Percentiles rank a stretch among this genome's conserved stretches.
Evolutionary conservation across 2,797 vertebrate species (phyloP).

Genomic region (Eospalax fontanierii): DNA sequence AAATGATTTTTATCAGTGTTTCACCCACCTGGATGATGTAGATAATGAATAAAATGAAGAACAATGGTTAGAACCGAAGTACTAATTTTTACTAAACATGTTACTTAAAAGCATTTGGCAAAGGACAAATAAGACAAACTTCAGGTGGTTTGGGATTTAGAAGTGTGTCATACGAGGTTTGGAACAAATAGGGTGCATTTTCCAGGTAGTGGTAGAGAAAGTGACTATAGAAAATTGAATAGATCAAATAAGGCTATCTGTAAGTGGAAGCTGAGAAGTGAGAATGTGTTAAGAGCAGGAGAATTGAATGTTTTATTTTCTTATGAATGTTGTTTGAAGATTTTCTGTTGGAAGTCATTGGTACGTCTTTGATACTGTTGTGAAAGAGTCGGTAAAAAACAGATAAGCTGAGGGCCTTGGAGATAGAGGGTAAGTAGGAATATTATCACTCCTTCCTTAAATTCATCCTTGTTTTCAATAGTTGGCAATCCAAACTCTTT

Average conservation of each 20-base stretch:
- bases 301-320: neutral
- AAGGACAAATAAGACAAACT: too few relatives aligned
- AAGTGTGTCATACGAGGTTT: too few relatives aligned
- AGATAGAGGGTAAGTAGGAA: neutral
- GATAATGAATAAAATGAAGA: constrained; percentile 83
- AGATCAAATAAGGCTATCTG: too few relatives aligned
- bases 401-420: neutral
- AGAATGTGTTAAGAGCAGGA: neutral
- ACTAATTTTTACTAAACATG: constrained; percentile 83
- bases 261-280: too few relatives aligned
- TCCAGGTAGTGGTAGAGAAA: too few relatives aligned
- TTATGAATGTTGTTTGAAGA: neutral
- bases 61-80: constrained; percentile 87
- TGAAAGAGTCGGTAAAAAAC: neutral
- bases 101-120: constrained; percentile 9
- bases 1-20: constrained; percentile 65
- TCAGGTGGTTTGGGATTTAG: too few relatives aligned
- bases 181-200: too few relatives aligned
- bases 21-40: constrained; percentile 48
- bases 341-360: neutral
- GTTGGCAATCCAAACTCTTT: too few relatives aligned
- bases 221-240: too few relatives aligned
- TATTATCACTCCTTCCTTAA: too few relatives aligned
- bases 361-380: neutral
- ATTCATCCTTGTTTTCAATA: too few relatives aligned